These are phyloP conservation scores for Lochmaea capreae DNA, from an alignment of 2,888 invertebrate genomes.

Conservation along the genomic window DNA sequence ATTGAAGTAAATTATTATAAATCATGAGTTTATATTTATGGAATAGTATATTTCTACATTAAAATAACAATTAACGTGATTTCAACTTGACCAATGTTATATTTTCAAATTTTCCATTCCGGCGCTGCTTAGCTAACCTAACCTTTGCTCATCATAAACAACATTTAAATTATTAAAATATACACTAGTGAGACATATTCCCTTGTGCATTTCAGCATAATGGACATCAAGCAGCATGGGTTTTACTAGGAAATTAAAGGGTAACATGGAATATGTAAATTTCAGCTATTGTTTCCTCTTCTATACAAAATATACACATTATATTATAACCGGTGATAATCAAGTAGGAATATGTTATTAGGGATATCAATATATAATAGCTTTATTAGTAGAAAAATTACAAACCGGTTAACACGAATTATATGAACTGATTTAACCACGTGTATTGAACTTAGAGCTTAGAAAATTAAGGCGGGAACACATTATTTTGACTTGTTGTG, in stretches of 20 bases:
- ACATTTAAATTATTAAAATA: constrained; percentile 39
- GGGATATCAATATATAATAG: neutral
- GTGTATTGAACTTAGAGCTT: no score
- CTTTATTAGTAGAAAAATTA: neutral
- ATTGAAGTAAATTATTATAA: no score
- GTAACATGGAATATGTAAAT: constrained; percentile 3
- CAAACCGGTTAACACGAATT: neutral
- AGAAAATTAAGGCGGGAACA: no score
- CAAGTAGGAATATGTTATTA: neutral
- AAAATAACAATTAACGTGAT: no score
- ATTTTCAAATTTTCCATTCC: neutral
- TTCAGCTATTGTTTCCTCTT: neutral
- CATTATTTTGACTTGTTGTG: no score
- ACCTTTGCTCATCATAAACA: constrained; percentile 36
- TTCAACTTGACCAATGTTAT: neutral
- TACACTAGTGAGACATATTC: constrained; percentile 29
- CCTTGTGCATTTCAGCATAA: constrained; percentile 22
- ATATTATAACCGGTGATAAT: neutral
- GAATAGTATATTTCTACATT: no score
- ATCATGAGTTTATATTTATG: no score
- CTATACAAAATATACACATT: neutral
- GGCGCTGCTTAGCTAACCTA: neutral
- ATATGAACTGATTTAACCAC: neutral
- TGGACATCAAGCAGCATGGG: constrained; percentile 13
- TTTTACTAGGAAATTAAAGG: constrained; percentile 12